Evolutionary conservation across 2,797 vertebrate genomes (phyloP), one percentile per base, ranked within the genome.

Genomic region (Labeo calbasu): DNA sequence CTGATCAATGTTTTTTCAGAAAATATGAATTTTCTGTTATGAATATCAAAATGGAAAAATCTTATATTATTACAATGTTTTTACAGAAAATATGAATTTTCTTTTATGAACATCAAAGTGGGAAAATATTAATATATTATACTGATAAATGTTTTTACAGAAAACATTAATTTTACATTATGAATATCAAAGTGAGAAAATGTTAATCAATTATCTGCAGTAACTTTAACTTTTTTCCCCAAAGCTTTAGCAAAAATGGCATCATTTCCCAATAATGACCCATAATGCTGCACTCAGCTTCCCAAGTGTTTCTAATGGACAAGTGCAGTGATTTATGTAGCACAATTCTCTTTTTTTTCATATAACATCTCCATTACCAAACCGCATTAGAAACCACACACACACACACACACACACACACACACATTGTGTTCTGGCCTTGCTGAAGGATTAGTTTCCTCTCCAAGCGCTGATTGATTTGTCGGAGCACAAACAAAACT

Each of bases 391-490:
- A 63, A 13, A 72, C 6, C 25, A 70, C 77, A 36, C 25, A 46
- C 68, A 76, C 71, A 79, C n/a, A n/a, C n/a, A n/a, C n/a, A n/a
- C 23, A 55, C 71, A 66, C 77, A 32, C 25, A 43, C 68, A 76
- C 71, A 79, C 23, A 57, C 71, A 57, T 57, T 36, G 69, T 69
- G 71, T 59, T 55, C 53, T 79, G 19, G 48, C 77, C 48, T 43
- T 82, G 11, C n/a, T 65, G 69, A 69, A 46, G 75, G 68, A 79
- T 81, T 50, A 32, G 61, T 77, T 48, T 84, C 63, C 25, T 71
- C 70, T 83, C 14, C 5, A 25, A 65, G 46, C 14, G 5, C 10
- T 75, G 43, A 82, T 55, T 84, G 81, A 79, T 73, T 85, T 81
- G 4, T 12, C 8, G 2, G 19, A n/a, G 50, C 73, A 75, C 69